These are phyloP conservation scores for Epizoanthus ramosus DNA, from an alignment of 92 coral and sea anemone species.

Conservation along the genomic window DNA sequence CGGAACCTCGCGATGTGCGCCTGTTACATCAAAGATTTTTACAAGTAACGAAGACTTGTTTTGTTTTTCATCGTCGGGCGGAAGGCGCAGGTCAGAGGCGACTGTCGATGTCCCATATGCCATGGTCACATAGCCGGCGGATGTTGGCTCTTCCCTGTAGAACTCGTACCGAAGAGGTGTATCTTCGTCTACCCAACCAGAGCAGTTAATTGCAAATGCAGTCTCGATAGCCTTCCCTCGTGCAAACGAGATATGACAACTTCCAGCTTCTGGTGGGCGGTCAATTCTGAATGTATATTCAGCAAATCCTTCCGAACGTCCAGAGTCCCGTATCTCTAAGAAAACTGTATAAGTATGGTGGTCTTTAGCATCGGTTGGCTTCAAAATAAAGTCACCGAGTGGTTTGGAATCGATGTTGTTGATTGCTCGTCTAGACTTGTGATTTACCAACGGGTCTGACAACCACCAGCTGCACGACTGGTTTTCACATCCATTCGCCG, in stretches of 20 bases:
- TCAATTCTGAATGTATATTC: slow-evolving; percentile 31
- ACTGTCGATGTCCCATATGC: slow-evolving; percentile 18
- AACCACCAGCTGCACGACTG: slow-evolving; percentile 28
- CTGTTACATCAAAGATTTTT: slow-evolving; percentile 29
- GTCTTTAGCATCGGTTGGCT: background rate
- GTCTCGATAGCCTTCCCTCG: slow-evolving; percentile 31
- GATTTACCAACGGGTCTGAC: background rate
- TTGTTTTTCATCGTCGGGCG: slow-evolving; percentile 22
- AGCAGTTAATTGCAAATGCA: slow-evolving; percentile 21
- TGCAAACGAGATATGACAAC: slow-evolving; percentile 8
- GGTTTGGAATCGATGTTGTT: background rate
- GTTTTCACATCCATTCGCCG: slow-evolving; percentile 30
- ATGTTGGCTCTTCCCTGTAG: slow-evolving; percentile 14
- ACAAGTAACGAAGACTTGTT: slow-evolving; percentile 14
- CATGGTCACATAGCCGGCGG: background rate
- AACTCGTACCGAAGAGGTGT: slow-evolving; percentile 38
- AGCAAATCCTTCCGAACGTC: background rate
- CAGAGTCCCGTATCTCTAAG: background rate
- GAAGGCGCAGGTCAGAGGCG: slow-evolving; percentile 15
- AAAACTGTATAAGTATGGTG: slow-evolving; percentile 18
- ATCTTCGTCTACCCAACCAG: slow-evolving; percentile 22
- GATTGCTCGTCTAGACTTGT: background rate
- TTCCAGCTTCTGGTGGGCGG: slow-evolving; percentile 5
- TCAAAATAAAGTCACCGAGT: slow-evolving; percentile 23
- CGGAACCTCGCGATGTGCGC: slow-evolving; percentile 9